These are phyloP conservation scores for Hypselothyrea guttata DNA, from an alignment of 2,888 invertebrate genomes.

Conservation along the genomic window DNA sequence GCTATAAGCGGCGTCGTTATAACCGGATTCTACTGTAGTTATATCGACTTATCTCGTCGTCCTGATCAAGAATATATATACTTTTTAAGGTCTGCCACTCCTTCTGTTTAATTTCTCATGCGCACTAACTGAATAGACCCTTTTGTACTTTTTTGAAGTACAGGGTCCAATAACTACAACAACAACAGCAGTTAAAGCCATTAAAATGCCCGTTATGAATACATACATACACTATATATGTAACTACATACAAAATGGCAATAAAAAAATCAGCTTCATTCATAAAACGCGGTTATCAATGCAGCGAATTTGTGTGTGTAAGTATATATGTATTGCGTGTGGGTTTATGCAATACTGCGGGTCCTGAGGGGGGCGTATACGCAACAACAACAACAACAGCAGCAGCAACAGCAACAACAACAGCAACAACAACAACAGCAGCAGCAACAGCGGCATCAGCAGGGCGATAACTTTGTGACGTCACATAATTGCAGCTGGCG, in stretches of 20 bases:
- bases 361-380: constrained; percentile 39
- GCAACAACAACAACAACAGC: constrained; percentile 21
- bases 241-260: constrained; percentile 40
- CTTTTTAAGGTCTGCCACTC: too few relatives aligned
- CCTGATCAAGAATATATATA: too few relatives aligned
- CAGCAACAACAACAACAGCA: not conserved
- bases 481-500: constrained; percentile 71
- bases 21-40: too few relatives aligned
- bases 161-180: too few relatives aligned
- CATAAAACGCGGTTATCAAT: constrained; percentile 68
- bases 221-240: not conserved
- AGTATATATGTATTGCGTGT: constrained; percentile 17
- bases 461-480: constrained; percentile 55
- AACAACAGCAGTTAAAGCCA: constrained; percentile 49
- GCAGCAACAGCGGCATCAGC: constrained; percentile 7
- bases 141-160: too few relatives aligned
- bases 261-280: constrained; percentile 69
- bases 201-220: constrained; percentile 49
- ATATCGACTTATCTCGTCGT: too few relatives aligned
- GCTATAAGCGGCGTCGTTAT: too few relatives aligned
- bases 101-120: too few relatives aligned
- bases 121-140: too few relatives aligned
- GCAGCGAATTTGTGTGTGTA: not conserved
- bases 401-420: too few relatives aligned
- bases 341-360: constrained; percentile 27